phyloP scores from a whole-genome alignment of 2,888 invertebrate species.

The Cyrtodaria siliqua region DNA sequence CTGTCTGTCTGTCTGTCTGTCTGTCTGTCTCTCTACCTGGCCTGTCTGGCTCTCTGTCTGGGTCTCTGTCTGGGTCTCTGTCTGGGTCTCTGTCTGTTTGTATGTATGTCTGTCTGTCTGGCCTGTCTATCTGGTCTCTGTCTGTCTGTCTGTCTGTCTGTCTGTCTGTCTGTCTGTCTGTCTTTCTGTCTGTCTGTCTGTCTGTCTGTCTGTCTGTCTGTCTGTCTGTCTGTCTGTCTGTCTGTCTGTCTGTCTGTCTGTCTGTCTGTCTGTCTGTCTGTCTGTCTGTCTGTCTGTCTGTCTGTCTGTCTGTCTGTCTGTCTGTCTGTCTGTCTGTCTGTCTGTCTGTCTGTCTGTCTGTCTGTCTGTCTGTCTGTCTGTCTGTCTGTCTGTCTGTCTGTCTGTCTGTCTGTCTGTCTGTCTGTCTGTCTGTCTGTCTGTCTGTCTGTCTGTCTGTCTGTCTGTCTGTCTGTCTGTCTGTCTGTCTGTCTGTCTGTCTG shows the following conservation, averaged over 20 bases:
- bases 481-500: slow-evolving; percentile 31
- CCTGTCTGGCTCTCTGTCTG: too few species aligned
- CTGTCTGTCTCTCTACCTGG: too few species aligned
- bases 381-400: slow-evolving; percentile 12
- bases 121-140: too few species aligned
- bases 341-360: slow-evolving; percentile 4
- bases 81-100: too few species aligned
- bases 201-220: slow-evolving; percentile 14
- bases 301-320: slow-evolving; percentile 10
- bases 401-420: slow-evolving; percentile 5
- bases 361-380: not conserved
- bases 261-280: slow-evolving; percentile 3
- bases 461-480: not conserved
- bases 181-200: slow-evolving; percentile 11
- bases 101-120: too few species aligned
- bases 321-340: not conserved
- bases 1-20: too few species aligned
- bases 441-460: not conserved
- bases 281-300: slow-evolving; percentile 6
- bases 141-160: slow-evolving; percentile 2
- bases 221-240: slow-evolving; percentile 7
- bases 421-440: not conserved
- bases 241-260: slow-evolving; percentile 3
- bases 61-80: too few species aligned
- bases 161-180: not conserved